phyloP scores from a whole-genome alignment of 2,888 invertebrate species.

The Philereme transversata region DNA sequence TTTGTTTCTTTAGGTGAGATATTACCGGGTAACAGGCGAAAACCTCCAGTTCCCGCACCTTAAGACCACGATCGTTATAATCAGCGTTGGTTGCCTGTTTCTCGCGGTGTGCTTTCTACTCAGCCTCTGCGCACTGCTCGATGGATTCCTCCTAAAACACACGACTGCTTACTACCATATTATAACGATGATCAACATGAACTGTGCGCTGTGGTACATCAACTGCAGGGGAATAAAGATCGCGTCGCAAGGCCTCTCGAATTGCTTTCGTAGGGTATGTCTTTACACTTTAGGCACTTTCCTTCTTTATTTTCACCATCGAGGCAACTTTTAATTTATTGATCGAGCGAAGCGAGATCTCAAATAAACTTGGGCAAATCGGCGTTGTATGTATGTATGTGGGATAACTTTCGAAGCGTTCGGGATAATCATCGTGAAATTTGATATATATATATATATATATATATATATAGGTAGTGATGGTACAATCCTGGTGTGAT shows the following conservation, averaged over 20 bases:
- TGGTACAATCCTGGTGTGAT: no score
- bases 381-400: no score
- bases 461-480: no score
- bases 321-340: no score
- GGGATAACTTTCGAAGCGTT: no score
- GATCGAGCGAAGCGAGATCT: no score
- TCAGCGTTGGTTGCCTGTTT: conserved; percentile 85
- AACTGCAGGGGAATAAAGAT: conserved; percentile 87
- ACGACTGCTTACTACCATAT: conserved; percentile 87
- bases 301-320: no score
- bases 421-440: no score
- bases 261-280: conserved; percentile 77
- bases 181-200: conserved; percentile 89
- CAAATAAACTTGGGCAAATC: no score
- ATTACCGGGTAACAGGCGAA: conserved; percentile 84
- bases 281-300: no score
- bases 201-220: conserved; percentile 88
- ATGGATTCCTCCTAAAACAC: conserved; percentile 86
- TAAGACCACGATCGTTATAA: conserved; percentile 84
- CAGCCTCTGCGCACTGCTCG: conserved; percentile 84
- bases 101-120: conserved; percentile 85
- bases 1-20: conserved; percentile 67
- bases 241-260: conserved; percentile 83
- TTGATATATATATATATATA: no score
- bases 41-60: conserved; percentile 85